Evolutionary conservation across 2,797 vertebrate species (phyloP), one percentile per base, ranked within the genome.

Genomic region (Lithobates pipiens): DNA sequence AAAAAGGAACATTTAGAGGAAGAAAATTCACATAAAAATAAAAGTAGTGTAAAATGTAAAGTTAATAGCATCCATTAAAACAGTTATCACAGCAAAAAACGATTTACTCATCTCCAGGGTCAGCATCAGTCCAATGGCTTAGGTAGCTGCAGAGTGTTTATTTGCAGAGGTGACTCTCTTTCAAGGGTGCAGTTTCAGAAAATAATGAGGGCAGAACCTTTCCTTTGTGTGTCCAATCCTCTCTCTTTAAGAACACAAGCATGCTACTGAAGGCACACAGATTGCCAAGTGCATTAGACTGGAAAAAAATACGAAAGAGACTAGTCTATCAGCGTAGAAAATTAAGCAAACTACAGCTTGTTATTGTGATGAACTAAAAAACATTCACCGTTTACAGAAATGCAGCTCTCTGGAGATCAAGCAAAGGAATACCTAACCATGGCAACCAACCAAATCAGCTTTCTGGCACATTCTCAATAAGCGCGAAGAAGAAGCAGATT

Each of bases 371-470:
- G 86, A 90, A 89, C 88, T 70, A 63, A 74, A 88, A 88, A 89
- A 85, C 76, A 88, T 77, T 88, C 82, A 83, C 18, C 70, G 83
- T 86, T 91, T 82, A 88, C 42, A 90, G 88, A 85, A 88, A 90
- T 83, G 3, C 4, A 77, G 85, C 84, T 92, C 90, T 88, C 88
- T 32, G 88, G 89, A 86, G 84, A 91, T 86, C 83, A 73, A 83
- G 50, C 67, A 88, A 77, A 88, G 85, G 72, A 90, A 86, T 91
- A 91, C 83, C 89, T 89, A 81, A 88, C 89, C 91, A 90, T 80
- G 89, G 92, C 91, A 91, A 91, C 91, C 77, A 89, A 91, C 86
- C 88, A 85, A 75, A 82, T 88, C 88, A 78, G 76, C 84, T 91
- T 88, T 88, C 90, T 86, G 88, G 89, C 89, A 91, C 89, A 88